A percentile compares a stretch with the other conserved stretches of the same genome.
These are phyloP conservation scores for Ophion ellenae DNA, from an alignment of 2,888 invertebrate species.

Conservation along the genomic window DNA sequence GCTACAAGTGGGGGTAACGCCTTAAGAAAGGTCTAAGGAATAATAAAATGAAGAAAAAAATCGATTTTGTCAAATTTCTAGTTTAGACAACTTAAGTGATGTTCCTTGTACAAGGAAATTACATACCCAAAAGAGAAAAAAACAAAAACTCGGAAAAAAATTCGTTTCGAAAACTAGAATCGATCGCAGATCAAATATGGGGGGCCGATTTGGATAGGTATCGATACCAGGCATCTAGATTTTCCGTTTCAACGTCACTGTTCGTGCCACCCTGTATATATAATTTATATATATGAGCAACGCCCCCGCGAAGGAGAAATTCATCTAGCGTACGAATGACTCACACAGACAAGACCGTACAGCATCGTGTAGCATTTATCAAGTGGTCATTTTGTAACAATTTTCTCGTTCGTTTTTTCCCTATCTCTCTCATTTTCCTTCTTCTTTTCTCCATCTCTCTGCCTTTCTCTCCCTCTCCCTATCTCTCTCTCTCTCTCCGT, in stretches of 20 bases:
- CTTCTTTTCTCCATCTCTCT: not conserved
- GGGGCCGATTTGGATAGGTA: not conserved
- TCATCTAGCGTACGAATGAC: slow-evolving; percentile 55
- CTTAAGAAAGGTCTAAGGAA: too few relatives aligned
- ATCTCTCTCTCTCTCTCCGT: slow-evolving; percentile 50
- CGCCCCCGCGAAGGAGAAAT: slow-evolving; percentile 71
- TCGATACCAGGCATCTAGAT: slow-evolving; percentile 14
- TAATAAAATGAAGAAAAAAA: too few relatives aligned
- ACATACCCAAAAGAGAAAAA: too few relatives aligned
- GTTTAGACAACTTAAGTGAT: too few relatives aligned
- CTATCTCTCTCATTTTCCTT: slow-evolving; percentile 13
- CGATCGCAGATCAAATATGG: too few relatives aligned
- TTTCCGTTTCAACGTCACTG: not conserved
- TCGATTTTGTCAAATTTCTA: too few relatives aligned
- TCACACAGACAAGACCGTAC: slow-evolving; percentile 55
- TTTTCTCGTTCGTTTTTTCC: slow-evolving; percentile 71
- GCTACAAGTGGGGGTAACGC: too few relatives aligned
- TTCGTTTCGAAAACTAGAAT: too few relatives aligned
- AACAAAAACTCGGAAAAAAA: too few relatives aligned
- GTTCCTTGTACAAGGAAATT: too few relatives aligned
- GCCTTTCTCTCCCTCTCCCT: slow-evolving; percentile 56
- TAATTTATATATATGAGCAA: slow-evolving; percentile 67
- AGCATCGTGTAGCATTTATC: slow-evolving; percentile 73
- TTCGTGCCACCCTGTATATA: not conserved
- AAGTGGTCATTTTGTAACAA: slow-evolving; percentile 79